Evolutionary conservation across 2,888 invertebrate species (phyloP).

Genomic region (Mayetiola destructor): DNA sequence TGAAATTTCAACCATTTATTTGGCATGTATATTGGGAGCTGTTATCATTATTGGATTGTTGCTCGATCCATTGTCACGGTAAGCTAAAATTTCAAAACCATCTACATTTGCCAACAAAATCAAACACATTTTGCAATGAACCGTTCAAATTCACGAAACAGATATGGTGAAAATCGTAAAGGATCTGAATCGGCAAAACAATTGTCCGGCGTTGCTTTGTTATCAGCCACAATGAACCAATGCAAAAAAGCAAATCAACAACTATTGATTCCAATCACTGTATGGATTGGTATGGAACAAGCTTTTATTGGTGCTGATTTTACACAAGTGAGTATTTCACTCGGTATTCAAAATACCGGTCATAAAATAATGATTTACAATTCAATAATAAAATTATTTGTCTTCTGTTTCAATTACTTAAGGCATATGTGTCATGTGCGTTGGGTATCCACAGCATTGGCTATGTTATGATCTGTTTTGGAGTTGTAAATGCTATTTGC

Average conservation of each 20-base stretch:
- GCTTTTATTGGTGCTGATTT: constrained; percentile 90
- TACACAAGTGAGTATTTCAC: constrained; percentile 48
- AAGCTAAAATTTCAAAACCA: constrained; percentile 26
- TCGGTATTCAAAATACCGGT: not conserved
- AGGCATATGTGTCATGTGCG: constrained; percentile 79
- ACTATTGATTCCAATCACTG: constrained; percentile 82
- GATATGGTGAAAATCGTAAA: constrained; percentile 76
- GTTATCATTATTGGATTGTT: constrained; percentile 74
- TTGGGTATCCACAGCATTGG: constrained; percentile 86
- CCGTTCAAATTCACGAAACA: constrained; percentile 25
- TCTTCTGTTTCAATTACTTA: constrained; percentile 25
- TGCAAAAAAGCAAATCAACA: constrained; percentile 83
- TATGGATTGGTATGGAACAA: constrained; percentile 96
- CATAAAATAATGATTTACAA: constrained; percentile 20
- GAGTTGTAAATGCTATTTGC: constrained; percentile 82
- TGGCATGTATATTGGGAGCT: constrained; percentile 72
- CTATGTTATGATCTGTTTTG: constrained; percentile 95
- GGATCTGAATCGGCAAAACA: constrained; percentile 57
- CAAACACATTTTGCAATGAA: not conserved
- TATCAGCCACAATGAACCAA: constrained; percentile 81
- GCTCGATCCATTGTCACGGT: constrained; percentile 82
- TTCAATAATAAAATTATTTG: constrained; percentile 15
- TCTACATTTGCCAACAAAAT: not conserved
- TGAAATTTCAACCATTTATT: constrained; percentile 76
- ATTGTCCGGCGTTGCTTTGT: constrained; percentile 60